Percentiles rank a stretch among this genome's conserved stretches.
phyloP scores from a whole-genome alignment of 2,113 vertebrate genomes.

The Periophthalmus modestus region DNA sequence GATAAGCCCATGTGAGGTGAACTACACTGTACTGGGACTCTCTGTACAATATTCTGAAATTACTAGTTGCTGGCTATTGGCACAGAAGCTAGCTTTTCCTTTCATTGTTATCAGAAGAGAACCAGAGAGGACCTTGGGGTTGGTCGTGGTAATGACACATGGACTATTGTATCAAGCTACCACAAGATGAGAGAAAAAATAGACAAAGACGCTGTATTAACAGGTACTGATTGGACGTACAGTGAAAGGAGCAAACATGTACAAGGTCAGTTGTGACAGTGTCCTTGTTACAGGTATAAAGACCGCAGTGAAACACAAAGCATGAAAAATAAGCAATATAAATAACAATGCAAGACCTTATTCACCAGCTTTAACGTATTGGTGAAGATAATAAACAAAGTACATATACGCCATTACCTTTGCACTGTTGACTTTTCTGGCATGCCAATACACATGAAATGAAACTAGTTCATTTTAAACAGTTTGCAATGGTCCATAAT shows the following conservation, averaged over 20 bases:
- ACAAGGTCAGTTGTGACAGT: background rate
- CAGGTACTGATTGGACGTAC: background rate
- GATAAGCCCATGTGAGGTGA: conserved; percentile 55
- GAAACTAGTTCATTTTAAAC: too few relatives aligned
- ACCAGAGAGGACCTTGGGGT: conserved; percentile 47
- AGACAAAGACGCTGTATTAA: background rate
- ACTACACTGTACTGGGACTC: conserved; percentile 23
- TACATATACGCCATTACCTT: too few relatives aligned
- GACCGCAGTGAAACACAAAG: too few relatives aligned
- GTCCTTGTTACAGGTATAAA: too few relatives aligned
- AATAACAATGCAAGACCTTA: background rate
- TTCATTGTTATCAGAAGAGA: conserved; percentile 57
- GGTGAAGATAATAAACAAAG: too few relatives aligned
- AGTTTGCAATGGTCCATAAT: too few relatives aligned
- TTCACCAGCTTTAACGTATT: too few relatives aligned
- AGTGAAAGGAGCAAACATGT: background rate
- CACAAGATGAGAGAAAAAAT: conserved; percentile 1
- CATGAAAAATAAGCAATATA: background rate
- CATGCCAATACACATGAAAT: too few relatives aligned
- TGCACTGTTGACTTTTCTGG: too few relatives aligned
- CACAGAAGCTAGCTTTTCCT: conserved; percentile 32
- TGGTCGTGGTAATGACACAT: conserved; percentile 36
- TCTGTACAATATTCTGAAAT: conserved; percentile 37
- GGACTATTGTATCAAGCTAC: conserved; percentile 40
- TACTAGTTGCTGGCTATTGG: conserved; percentile 28